Evolutionary conservation across 2,797 vertebrate species (phyloP).

Genomic region (Momotus momota): DNA sequence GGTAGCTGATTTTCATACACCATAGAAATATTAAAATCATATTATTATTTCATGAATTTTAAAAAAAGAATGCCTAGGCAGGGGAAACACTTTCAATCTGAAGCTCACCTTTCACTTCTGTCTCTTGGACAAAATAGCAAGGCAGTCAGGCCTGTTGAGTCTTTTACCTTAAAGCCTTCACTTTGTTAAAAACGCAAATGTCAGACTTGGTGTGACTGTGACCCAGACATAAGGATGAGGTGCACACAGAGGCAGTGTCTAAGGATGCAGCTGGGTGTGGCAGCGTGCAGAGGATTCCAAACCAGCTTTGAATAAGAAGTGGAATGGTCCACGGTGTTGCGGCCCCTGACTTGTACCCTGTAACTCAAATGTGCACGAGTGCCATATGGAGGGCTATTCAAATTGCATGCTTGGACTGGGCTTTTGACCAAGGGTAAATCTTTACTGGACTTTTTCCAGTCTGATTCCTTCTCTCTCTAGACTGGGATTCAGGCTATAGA

Average conservation of each 20-base stretch:
- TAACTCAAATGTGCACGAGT: not conserved
- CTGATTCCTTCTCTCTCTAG: not conserved
- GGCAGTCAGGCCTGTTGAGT: not conserved
- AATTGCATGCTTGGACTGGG: not conserved
- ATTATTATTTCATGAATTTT: not conserved
- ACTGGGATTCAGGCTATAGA: not conserved
- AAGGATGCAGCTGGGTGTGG: not conserved
- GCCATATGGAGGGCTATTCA: accelerated
- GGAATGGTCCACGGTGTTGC: too few species aligned
- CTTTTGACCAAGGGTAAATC: not conserved
- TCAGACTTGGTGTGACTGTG: not conserved
- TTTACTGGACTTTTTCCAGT: not conserved
- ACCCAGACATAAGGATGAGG: not conserved
- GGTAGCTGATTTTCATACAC: not conserved
- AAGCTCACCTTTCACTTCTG: not conserved
- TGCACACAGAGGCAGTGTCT: not conserved
- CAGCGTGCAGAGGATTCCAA: not conserved
- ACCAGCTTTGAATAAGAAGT: not conserved
- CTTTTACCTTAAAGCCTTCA: not conserved
- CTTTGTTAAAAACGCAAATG: not conserved
- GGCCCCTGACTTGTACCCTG: not conserved
- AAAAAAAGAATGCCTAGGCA: not conserved
- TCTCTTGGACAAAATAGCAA: not conserved
- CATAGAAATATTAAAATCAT: not conserved
- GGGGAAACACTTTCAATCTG: not conserved